Evolutionary conservation across 2,113 vertebrate genomes (phyloP).

Genomic region (Plecturocebus donacophilus): DNA sequence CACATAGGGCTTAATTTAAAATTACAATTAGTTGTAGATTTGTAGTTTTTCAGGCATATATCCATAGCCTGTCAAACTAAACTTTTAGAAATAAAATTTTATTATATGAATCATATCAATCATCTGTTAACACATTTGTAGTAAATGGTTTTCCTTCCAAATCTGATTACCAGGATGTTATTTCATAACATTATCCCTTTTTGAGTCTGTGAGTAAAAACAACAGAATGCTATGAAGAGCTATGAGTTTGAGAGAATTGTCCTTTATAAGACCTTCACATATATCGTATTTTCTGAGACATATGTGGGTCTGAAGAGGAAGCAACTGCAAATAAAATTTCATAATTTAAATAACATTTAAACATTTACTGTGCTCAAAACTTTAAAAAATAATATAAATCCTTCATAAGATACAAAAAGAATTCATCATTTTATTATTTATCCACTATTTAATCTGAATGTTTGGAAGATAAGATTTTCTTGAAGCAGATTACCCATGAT

Average conservation of each 20-base stretch:
- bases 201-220: neutral
- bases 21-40: constrained; percentile 9
- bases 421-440: constrained; percentile 37
- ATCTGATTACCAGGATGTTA: neutral
- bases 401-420: constrained; percentile 18
- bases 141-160: constrained; percentile 36
- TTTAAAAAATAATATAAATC: neutral
- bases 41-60: neutral
- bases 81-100: constrained; percentile 32
- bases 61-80: neutral
- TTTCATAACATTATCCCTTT: constrained; percentile 35
- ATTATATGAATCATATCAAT: constrained; percentile 1
- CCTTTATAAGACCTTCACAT: constrained; percentile 26
- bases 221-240: constrained; percentile 1
- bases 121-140: constrained; percentile 13
- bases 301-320: constrained; percentile 46
- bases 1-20: neutral
- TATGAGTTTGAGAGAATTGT: constrained; percentile 7
- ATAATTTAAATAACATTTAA: constrained; percentile 57
- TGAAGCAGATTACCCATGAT: constrained; percentile 42
- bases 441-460: constrained; percentile 17
- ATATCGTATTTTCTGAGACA: constrained; percentile 50
- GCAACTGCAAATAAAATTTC: constrained; percentile 50
- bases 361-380: constrained; percentile 24
- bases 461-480: constrained; percentile 57